phyloP scores from a whole-genome alignment of 1,140 invertebrate species.

The Bactericera cockerelli region DNA sequence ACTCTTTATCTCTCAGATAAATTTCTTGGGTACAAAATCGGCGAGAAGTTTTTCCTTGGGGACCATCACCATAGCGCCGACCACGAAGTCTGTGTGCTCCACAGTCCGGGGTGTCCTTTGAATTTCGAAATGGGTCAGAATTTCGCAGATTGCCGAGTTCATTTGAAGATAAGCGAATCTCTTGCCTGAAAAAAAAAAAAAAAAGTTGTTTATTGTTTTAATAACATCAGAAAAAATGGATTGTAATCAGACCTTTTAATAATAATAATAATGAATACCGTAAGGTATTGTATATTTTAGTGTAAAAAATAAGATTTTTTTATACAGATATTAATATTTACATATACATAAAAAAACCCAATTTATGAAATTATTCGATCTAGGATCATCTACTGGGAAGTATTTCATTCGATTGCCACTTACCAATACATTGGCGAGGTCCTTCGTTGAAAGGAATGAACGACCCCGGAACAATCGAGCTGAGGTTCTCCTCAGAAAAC shows the following conservation, averaged over 20 bases:
- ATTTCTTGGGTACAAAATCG: not conserved
- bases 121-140: not conserved
- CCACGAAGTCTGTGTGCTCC: not conserved
- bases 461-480: slow-evolving; percentile 23
- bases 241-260: too few species aligned
- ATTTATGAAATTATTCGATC: too few species aligned
- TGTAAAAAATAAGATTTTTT: not conserved
- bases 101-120: not conserved
- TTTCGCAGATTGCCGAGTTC: not conserved
- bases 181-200: slow-evolving; percentile 6
- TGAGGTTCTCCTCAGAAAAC: slow-evolving; percentile 22
- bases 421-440: slow-evolving; percentile 40
- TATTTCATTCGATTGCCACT: too few species aligned
- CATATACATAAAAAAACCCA: too few species aligned
- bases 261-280: too few species aligned
- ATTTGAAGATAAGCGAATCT: slow-evolving; percentile 5
- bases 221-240: too few species aligned
- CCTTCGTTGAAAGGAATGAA: slow-evolving; percentile 34
- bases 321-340: too few species aligned
- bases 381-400: too few species aligned
- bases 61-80: not conserved
- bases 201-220: too few species aligned
- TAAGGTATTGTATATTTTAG: too few species aligned
- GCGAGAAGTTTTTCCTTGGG: not conserved
- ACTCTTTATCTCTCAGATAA: too few species aligned